Percentiles rank a stretch among this genome's conserved stretches.
phyloP scores from a whole-genome alignment of 2,888 invertebrate species.

The Heliconius charithonia region DNA sequence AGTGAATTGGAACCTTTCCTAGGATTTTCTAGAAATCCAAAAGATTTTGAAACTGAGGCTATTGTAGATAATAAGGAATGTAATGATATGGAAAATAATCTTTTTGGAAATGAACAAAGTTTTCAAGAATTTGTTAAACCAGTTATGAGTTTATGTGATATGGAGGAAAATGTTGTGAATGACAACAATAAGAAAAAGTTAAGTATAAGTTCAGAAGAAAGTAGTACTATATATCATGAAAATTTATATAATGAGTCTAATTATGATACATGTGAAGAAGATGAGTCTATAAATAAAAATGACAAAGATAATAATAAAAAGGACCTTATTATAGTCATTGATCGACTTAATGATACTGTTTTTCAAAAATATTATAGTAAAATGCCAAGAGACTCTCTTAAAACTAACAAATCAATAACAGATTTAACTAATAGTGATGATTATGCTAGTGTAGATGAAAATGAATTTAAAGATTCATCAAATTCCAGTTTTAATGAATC shows the following conservation, averaged over 20 bases:
- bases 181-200: background rate
- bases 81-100: slow-evolving; percentile 26
- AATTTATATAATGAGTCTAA: slow-evolving; percentile 57
- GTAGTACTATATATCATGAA: slow-evolving; percentile 32
- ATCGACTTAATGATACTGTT: slow-evolving; percentile 63
- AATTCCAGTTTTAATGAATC: slow-evolving; percentile 11
- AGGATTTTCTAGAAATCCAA: slow-evolving; percentile 43
- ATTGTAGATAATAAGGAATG: slow-evolving; percentile 15
- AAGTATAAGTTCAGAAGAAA: slow-evolving; percentile 29
- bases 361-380: slow-evolving; percentile 62
- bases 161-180: slow-evolving; percentile 1
- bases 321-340: slow-evolving; percentile 60
- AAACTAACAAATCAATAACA: slow-evolving; percentile 29
- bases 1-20: slow-evolving; percentile 47
- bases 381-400: slow-evolving; percentile 46
- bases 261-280: slow-evolving; percentile 73
- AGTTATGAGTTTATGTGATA: slow-evolving; percentile 11
- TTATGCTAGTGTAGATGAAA: slow-evolving; percentile 7
- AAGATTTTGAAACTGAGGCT: slow-evolving; percentile 11
- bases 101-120: background rate
- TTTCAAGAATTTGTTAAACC: background rate
- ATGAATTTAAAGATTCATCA: slow-evolving; percentile 2
- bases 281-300: slow-evolving; percentile 49
- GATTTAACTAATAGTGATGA: slow-evolving; percentile 40
- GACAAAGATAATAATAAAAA: slow-evolving; percentile 34